Conservation (phyloP, 2,888 invertebrate genomes). For the Scaptomyza caliginosa region DNA sequence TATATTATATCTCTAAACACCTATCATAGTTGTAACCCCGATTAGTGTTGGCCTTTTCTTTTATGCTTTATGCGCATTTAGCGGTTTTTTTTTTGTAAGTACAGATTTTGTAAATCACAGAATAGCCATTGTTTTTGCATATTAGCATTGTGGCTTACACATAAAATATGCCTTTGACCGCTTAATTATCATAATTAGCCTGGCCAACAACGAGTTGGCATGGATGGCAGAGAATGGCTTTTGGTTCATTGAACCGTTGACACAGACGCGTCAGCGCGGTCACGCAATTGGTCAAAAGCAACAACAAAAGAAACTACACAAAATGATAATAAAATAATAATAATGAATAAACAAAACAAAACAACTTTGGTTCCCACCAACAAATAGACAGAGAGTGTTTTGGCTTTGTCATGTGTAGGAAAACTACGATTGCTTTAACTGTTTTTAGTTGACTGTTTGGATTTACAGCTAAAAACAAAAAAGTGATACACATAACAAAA, state of each 20-base stretch:
- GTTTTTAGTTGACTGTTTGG: too few relatives aligned
- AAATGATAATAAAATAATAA: constrained; percentile 30
- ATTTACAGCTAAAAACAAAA: too few relatives aligned
- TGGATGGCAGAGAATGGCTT: constrained; percentile 1
- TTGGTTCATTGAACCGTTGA: constrained; percentile 66
- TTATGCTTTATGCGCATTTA: constrained; percentile 1
- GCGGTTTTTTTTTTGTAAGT: constrained; percentile 2
- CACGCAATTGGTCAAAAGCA: constrained; percentile 60
- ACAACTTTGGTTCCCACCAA: constrained; percentile 2
- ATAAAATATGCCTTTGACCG: constrained; percentile 25
- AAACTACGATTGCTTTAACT: neutral
- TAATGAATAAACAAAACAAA: neutral
- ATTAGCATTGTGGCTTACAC: constrained; percentile 19
- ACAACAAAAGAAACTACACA: constrained; percentile 7
- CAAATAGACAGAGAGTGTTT: neutral
- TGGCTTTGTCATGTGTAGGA: too few relatives aligned
- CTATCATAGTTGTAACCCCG: neutral
- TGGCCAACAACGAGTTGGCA: constrained; percentile 17
- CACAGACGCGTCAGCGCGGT: constrained; percentile 25
- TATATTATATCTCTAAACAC: neutral
- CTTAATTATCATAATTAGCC: constrained; percentile 70
- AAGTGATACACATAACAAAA: too few relatives aligned
- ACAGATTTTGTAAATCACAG: constrained; percentile 30
- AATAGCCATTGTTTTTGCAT: constrained; percentile 62
- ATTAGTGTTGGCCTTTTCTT: neutral